These are phyloP conservation scores for Bicyclus anynana DNA, from an alignment of 1,140 invertebrate genomes.

Conservation along the genomic window DNA sequence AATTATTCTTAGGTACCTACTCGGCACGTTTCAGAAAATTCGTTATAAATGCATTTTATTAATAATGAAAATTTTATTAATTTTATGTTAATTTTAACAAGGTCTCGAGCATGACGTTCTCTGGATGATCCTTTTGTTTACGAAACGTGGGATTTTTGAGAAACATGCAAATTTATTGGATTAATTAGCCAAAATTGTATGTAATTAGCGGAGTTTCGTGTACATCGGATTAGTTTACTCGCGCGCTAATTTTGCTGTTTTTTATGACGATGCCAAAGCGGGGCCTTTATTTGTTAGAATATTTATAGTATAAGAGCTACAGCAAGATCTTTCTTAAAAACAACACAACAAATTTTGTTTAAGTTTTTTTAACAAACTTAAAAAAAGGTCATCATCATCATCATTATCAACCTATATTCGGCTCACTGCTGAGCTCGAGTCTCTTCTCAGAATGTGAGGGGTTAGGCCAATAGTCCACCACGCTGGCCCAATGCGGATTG, in stretches of 20 bases:
- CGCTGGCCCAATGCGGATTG: no score
- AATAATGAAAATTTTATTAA: not conserved
- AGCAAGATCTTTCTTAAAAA: no score
- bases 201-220: constrained; percentile 26
- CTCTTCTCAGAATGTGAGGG: no score
- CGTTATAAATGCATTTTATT: not conserved
- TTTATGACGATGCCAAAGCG: not conserved
- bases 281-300: no score
- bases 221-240: constrained; percentile 8
- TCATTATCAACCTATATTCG: no score
- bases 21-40: not conserved
- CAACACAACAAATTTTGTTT: no score
- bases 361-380: no score
- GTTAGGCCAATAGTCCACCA: no score
- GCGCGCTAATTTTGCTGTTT: not conserved
- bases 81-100: constrained; percentile 8
- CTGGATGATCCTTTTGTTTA: constrained; percentile 13
- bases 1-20: not conserved
- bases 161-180: constrained; percentile 24
- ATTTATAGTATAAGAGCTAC: no score
- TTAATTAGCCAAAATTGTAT: constrained; percentile 26
- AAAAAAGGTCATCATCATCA: no score
- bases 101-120: not conserved
- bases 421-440: no score
- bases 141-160: constrained; percentile 7